Conservation (phyloP, 2,797 vertebrate genomes). For the Micropoecilia bifurca region DNA sequence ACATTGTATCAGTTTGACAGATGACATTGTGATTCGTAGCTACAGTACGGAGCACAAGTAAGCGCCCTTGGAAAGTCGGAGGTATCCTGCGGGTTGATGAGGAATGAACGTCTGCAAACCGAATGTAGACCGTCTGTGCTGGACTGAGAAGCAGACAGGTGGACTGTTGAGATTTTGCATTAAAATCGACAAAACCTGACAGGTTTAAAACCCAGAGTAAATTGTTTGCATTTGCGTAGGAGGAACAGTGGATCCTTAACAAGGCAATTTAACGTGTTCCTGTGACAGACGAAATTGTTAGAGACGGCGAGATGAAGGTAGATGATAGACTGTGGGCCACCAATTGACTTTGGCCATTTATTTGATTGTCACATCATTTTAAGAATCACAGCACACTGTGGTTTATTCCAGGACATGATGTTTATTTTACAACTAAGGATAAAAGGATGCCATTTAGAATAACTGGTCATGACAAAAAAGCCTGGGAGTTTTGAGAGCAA, state of each 20-base stretch:
- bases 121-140: not conserved
- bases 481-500: conserved; percentile 86
- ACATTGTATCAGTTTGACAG: not conserved
- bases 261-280: not conserved
- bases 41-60: not conserved
- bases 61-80: not conserved
- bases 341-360: not conserved
- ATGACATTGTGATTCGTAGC: not conserved
- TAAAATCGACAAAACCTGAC: not conserved
- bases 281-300: not conserved
- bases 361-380: not conserved
- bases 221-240: not conserved
- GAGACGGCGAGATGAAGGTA: not conserved
- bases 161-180: not conserved
- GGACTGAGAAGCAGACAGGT: not conserved
- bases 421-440: conserved; percentile 99
- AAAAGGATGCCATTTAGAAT: conserved; percentile 92
- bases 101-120: not conserved
- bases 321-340: not conserved
- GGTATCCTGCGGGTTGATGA: not conserved
- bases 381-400: conserved; percentile 73
- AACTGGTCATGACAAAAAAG: conserved; percentile 93
- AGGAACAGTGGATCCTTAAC: not conserved
- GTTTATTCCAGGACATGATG: conserved; percentile 92
- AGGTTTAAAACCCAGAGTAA: not conserved